Percentiles rank a stretch among this genome's conserved stretches.
Conservation (phyloP, 2,888 invertebrate genomes). For the Eucriotettix oculatus region DNA sequence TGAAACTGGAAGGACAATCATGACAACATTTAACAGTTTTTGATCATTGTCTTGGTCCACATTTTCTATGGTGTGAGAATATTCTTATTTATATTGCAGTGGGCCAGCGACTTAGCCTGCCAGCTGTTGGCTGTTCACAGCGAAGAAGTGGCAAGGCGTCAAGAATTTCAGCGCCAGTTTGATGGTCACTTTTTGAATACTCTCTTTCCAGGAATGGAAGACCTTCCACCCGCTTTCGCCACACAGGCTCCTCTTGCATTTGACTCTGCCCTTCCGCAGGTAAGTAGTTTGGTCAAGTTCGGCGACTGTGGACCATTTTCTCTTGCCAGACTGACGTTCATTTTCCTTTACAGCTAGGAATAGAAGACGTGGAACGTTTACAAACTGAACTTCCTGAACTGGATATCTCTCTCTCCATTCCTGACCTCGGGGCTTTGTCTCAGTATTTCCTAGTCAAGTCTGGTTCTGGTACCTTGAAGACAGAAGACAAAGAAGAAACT, state of each 20-base stretch:
- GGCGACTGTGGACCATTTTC: not conserved
- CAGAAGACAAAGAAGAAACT: constrained; percentile 13
- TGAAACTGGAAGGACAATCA: no score
- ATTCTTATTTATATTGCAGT: constrained; percentile 30
- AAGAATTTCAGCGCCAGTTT: constrained; percentile 59
- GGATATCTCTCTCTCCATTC: constrained; percentile 42
- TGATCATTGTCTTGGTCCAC: no score
- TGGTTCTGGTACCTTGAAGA: constrained; percentile 10
- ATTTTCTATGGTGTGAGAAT: no score
- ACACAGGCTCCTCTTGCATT: constrained; percentile 63
- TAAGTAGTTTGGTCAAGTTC: not conserved
- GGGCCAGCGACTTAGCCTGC: constrained; percentile 69
- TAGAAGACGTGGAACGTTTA: constrained; percentile 43
- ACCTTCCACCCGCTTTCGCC: constrained; percentile 68
- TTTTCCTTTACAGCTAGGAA: constrained; percentile 22
- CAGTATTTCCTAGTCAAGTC: constrained; percentile 52
- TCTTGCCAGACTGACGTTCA: not conserved
- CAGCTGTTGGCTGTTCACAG: constrained; percentile 64
- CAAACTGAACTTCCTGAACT: constrained; percentile 49
- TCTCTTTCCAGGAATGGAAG: constrained; percentile 82
- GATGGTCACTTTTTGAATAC: constrained; percentile 48
- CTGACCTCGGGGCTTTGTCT: constrained; percentile 51
- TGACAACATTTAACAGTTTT: no score
- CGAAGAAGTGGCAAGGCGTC: constrained; percentile 63
- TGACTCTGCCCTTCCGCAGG: constrained; percentile 46